These are phyloP conservation scores for Mirounga angustirostris DNA, from an alignment of 2,113 vertebrate species.

Conservation along the genomic window DNA sequence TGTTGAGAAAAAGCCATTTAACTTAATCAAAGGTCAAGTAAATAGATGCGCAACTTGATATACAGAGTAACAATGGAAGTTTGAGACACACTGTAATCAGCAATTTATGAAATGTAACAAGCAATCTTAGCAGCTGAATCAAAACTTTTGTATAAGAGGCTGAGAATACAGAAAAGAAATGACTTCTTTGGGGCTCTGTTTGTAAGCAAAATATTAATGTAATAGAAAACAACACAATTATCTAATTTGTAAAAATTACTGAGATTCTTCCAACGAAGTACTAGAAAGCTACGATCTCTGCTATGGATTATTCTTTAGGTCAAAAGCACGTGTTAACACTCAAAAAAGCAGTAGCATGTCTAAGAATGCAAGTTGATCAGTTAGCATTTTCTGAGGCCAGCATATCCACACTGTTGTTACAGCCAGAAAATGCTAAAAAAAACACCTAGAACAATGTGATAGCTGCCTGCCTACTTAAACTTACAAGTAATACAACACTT, in stretches of 20 bases:
- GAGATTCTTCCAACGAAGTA: constrained; percentile 47
- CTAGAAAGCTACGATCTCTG: constrained; percentile 50
- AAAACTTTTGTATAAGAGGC: neutral
- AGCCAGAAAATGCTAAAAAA: constrained; percentile 17
- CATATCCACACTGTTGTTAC: neutral
- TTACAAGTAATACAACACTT: neutral
- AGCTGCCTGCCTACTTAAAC: neutral
- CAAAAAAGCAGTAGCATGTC: neutral
- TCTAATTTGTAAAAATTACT: neutral
- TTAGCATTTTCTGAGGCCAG: constrained; percentile 38
- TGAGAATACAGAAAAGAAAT: neutral
- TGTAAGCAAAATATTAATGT: neutral
- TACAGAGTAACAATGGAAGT: neutral
- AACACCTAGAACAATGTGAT: neutral
- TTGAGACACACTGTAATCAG: constrained; percentile 2
- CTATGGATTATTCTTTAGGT: constrained; percentile 43
- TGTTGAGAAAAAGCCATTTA: neutral
- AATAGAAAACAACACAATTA: neutral
- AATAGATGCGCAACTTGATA: neutral
- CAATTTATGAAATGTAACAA: constrained; percentile 53
- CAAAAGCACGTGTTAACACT: constrained; percentile 38
- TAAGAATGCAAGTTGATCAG: constrained; percentile 38
- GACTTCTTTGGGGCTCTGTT: neutral
- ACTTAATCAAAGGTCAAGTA: constrained; percentile 48
- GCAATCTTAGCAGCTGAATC: constrained; percentile 27